Evolutionary conservation across 2,888 invertebrate genomes (phyloP), one percentile per base, ranked within the genome.

Genomic region (Ptychoptera albimana): DNA sequence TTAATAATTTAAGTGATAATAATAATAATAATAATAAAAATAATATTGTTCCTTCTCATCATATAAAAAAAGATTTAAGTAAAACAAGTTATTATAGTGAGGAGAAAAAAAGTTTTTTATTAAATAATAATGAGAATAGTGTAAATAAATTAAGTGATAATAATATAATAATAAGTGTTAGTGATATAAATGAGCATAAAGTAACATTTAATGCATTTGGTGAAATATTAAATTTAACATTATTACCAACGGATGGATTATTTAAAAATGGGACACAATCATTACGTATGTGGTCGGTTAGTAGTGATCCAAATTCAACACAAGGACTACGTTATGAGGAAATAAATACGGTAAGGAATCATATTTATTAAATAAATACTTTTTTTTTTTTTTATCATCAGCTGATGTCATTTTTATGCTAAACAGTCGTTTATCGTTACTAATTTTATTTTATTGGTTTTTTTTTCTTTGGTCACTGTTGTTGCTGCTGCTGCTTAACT

Each of bases 151-250:
- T 52, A 43, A 42, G 47, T 29, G 44, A 50, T 48, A 37, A 49
- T 44, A 50, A 55, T 51, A 44, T 57, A 47, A 23, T 23, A 23
- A 23, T 23, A 5, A 42, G 16, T 16, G 32, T 32, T 7, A 54
- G 53, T 49, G 49, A 52, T 29, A 52, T 59, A 37, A 60, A 60
- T 42, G 64, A 68, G 45, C 72, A 72, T 55, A 75, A 75, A 60
- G 75, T 88, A 43, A 77, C 80, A 53, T 67, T 91, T 55, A 77
- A 77, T 58, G 89, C 85, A 44, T 89, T 91, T 56, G 89, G 89
- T 45, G 73, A 72, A 60, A 74, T 75, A 54, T 63, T 85, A 56
- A 79, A 82, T 59, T 68, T 91, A 56, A 78, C 75, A 53, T 63
- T 91, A 56, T 77, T 74, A 58, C 79, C 77, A 49, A 85, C 84